These are phyloP conservation scores for Lichenostomus cassidix DNA, from an alignment of 2,113 vertebrate genomes.

Conservation along the genomic window DNA sequence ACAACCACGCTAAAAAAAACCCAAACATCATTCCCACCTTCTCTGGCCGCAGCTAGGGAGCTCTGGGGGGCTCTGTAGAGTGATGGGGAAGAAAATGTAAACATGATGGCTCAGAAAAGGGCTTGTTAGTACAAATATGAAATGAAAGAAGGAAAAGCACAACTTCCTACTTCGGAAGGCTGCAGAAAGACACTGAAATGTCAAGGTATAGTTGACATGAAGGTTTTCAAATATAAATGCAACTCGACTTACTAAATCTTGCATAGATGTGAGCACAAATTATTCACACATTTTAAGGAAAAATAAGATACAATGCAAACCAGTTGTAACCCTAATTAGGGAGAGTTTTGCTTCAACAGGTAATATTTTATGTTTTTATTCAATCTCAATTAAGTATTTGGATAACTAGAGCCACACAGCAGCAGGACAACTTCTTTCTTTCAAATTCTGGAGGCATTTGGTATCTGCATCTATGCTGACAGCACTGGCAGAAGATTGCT, in stretches of 20 bases:
- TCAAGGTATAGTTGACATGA: neutral
- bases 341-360: neutral
- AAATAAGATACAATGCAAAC: neutral
- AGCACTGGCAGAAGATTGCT: neutral
- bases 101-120: neutral
- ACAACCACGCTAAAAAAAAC: rapidly evolving
- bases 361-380: neutral
- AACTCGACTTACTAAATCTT: neutral
- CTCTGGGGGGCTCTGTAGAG: neutral
- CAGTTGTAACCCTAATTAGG: neutral
- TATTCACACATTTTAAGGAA: neutral
- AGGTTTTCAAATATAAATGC: neutral
- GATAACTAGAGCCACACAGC: neutral
- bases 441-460: neutral
- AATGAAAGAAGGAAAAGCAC: neutral
- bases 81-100: neutral
- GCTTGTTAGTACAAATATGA: neutral
- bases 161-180: neutral
- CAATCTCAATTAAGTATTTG: neutral
- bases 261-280: neutral
- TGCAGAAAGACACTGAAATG: neutral
- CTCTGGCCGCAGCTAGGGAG: neutral
- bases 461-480: neutral
- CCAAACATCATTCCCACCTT: neutral
- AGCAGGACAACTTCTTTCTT: neutral